A percentile compares a stretch with the other conserved stretches of the same genome.
These are phyloP conservation scores for Drosophila miranda DNA, from an alignment of 1,140 invertebrate species.

Conservation along the genomic window DNA sequence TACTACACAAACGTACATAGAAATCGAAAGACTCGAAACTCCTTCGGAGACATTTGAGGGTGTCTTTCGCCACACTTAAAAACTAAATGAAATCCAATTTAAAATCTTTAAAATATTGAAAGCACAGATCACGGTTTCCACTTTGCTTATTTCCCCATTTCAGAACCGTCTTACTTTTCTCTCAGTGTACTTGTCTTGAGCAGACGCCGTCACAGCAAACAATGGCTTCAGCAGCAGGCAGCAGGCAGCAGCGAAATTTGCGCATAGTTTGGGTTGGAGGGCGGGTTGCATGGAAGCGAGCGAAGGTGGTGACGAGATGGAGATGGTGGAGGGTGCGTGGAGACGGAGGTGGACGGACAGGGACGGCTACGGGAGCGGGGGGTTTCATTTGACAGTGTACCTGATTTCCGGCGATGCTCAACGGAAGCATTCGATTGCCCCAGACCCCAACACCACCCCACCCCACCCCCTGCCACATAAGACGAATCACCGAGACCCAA, in stretches of 20 bases:
- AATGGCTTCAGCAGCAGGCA: constrained; percentile 38
- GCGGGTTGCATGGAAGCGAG: constrained; percentile 13
- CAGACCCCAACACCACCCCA: too few species aligned
- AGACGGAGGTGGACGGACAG: neutral
- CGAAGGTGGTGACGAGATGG: constrained; percentile 15
- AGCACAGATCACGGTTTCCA: neutral
- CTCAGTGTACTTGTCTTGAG: constrained; percentile 32
- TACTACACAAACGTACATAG: neutral
- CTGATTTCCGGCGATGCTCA: constrained; percentile 71
- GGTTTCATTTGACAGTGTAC: constrained; percentile 48
- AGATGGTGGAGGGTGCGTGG: too few species aligned
- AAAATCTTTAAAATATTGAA: too few species aligned
- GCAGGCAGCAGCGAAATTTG: constrained; percentile 24
- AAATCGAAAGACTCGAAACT: too few species aligned
- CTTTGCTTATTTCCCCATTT: too few species aligned
- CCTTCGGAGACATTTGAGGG: too few species aligned
- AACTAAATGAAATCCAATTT: too few species aligned
- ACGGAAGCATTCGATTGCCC: constrained; percentile 75
- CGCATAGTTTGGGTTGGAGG: constrained; percentile 9
- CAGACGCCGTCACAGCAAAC: constrained; percentile 25
- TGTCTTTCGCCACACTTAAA: too few species aligned
- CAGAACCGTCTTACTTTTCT: neutral
- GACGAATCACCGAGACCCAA: constrained; percentile 2
- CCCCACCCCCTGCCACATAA: constrained; percentile 29
- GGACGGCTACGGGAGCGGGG: neutral